These are phyloP conservation scores for Hippocampus mohnikei DNA, from an alignment of 2,113 vertebrate species.

Conservation along the genomic window DNA sequence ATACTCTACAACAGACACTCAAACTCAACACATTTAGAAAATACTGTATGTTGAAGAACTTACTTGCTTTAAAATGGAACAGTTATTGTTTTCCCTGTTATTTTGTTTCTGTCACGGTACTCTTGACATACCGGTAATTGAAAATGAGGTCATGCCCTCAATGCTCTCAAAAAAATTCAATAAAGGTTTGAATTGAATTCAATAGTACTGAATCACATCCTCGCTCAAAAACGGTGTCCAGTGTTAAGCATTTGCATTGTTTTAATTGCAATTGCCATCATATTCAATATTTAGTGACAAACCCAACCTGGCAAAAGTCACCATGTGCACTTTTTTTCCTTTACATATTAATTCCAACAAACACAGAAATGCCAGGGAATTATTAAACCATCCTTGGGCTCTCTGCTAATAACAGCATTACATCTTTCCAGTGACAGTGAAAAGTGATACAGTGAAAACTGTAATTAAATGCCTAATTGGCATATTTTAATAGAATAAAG, in stretches of 20 bases:
- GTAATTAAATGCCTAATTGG: conserved; percentile 9
- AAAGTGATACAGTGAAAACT: conserved; percentile 1
- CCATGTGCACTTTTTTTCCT: neutral
- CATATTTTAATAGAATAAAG: conserved; percentile 8
- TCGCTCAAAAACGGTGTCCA: neutral
- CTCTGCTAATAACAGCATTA: conserved; percentile 1
- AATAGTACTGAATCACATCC: neutral
- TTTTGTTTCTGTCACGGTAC: too few relatives aligned
- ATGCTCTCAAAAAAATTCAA: neutral
- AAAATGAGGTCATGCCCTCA: neutral
- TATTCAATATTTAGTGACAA: neutral
- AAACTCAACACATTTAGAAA: too few relatives aligned
- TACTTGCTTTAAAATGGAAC: neutral
- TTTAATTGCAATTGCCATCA: neutral
- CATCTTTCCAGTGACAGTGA: conserved; percentile 7
- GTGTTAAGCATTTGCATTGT: neutral
- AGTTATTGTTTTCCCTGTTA: neutral
- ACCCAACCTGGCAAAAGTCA: neutral
- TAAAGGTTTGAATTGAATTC: neutral
- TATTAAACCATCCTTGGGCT: conserved; percentile 4
- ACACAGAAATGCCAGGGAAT: neutral
- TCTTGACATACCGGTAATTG: neutral
- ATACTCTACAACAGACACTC: too few relatives aligned
- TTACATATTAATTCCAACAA: neutral
- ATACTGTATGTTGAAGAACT: neutral